phyloP scores from a whole-genome alignment of 2,888 invertebrate species.

The Caenorhabditis wallacei region DNA sequence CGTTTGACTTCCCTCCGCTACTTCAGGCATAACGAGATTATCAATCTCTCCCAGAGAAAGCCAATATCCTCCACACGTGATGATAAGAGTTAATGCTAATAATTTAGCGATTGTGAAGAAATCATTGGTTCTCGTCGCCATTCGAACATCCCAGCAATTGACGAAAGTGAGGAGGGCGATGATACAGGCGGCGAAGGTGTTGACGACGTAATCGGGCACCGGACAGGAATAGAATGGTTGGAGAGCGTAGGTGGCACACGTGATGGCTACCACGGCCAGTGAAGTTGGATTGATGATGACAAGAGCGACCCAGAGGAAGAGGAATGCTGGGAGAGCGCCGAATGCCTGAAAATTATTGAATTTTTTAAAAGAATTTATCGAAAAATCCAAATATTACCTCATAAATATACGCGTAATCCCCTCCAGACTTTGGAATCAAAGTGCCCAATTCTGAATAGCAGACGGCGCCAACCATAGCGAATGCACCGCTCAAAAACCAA shows the following conservation, averaged over 20 bases:
- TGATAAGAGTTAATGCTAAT: conserved; percentile 90
- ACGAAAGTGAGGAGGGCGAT: conserved; percentile 89
- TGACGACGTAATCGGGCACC: conserved; percentile 89
- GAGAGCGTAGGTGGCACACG: conserved; percentile 94
- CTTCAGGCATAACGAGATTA: conserved; percentile 86
- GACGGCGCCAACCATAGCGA: conserved; percentile 94
- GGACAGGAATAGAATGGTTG: conserved; percentile 86
- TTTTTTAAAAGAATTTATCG: background rate
- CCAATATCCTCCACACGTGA: conserved; percentile 89
- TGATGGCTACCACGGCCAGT: conserved; percentile 92
- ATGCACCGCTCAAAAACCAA: conserved; percentile 87
- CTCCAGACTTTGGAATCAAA: conserved; percentile 95
- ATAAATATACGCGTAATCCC: conserved; percentile 96
- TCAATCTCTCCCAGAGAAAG: conserved; percentile 85
- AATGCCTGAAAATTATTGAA: conserved; percentile 86
- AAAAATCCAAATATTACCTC: too few relatives aligned
- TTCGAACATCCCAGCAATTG: conserved; percentile 92
- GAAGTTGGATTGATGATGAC: conserved; percentile 93
- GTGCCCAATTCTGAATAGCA: conserved; percentile 99
- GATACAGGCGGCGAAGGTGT: conserved; percentile 89
- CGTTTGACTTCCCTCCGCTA: conserved; percentile 79
- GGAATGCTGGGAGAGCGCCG: conserved; percentile 92
- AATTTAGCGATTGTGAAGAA: conserved; percentile 91
- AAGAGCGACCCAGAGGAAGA: conserved; percentile 93
- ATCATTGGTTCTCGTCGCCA: conserved; percentile 93